Conservation (phyloP, 1,140 invertebrate genomes). For the Anthonomus grandis region DNA sequence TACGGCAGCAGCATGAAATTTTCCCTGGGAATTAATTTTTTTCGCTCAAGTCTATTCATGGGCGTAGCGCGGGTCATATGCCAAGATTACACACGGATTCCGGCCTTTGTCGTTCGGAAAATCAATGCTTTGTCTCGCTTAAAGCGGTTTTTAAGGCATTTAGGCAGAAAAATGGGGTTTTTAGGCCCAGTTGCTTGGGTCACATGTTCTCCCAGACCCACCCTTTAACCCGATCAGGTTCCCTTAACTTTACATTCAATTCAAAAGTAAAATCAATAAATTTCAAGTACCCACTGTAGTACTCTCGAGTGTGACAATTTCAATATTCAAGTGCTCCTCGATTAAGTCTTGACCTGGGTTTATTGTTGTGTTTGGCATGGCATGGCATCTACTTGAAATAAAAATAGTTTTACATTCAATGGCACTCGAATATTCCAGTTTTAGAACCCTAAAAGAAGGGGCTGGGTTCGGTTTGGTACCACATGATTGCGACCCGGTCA, state of each 20-base stretch:
- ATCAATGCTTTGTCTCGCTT: constrained; percentile 24
- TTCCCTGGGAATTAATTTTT: constrained; percentile 15
- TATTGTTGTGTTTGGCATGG: neutral
- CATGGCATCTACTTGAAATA: no score
- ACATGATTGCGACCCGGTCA: constrained; percentile 13
- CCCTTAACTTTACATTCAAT: no score
- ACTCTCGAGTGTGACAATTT: neutral
- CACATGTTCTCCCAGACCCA: constrained; percentile 36
- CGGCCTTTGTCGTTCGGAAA: constrained; percentile 21
- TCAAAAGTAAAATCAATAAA: no score
- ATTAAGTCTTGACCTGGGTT: neutral
- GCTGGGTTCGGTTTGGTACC: constrained; percentile 10
- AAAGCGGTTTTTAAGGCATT: no score
- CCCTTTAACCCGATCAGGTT: constrained; percentile 21
- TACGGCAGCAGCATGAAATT: no score
- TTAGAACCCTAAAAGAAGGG: no score
- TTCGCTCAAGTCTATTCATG: constrained; percentile 28
- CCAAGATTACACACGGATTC: constrained; percentile 26
- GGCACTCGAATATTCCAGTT: no score
- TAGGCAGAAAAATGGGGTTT: no score
- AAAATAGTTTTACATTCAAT: no score
- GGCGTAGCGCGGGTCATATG: constrained; percentile 36
- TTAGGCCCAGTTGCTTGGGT: constrained; percentile 20
- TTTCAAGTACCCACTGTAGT: no score
- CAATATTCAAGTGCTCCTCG: neutral